Base-by-base conservation (phyloP, 2,888 invertebrate genomes). In the Poecilus cupreus region DNA sequence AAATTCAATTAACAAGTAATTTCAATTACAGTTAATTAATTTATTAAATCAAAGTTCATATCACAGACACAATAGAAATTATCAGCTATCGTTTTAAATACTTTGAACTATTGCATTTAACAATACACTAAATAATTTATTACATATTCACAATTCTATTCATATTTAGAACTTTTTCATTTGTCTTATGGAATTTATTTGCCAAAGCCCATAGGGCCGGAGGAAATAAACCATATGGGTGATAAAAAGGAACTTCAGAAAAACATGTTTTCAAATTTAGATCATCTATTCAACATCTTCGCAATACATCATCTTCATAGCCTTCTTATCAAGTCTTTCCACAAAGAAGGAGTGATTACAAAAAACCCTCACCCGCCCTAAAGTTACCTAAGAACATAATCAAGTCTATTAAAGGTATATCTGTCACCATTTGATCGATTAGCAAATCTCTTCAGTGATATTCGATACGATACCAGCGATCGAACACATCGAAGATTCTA, bases 1-100 rank as follows among this genome's bases (percentile, higher is more conserved):
- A 60, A 60, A 60, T 70, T 70, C 43, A 70, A 70, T 70, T 70
- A 70, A 70, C 70, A 70, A 70, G 20, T 70, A 37, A 70, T 70
- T 70, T 70, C 70, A 70, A 70, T 70, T 70, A 70, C 39, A 39
- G 70, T 39, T 37, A 70, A 68, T 68, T 68, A 32, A 64, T 37
- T 64, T 64, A 64, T 64, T 37, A 70, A 70, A 70, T 70, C 70
- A 70, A 70, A 70, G 37, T 70, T 39, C 13, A 6, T 37, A 37
- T 5, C 11, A 24, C 60, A 60, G 26, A 54, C 20, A 54, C 43
- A 43, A 43, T 43, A n/a, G 24, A 39, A 43, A 70, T 70, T 18
- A 70, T 39, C 70, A 70, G 22, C 39, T 68, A 39, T n/a, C 11
- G 16, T 39, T 39, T 22, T 13, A 60, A 60, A 60, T 26, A 26